Evolutionary conservation across 1,140 invertebrate genomes (phyloP).

Genomic region (Calephelis nemesis): DNA sequence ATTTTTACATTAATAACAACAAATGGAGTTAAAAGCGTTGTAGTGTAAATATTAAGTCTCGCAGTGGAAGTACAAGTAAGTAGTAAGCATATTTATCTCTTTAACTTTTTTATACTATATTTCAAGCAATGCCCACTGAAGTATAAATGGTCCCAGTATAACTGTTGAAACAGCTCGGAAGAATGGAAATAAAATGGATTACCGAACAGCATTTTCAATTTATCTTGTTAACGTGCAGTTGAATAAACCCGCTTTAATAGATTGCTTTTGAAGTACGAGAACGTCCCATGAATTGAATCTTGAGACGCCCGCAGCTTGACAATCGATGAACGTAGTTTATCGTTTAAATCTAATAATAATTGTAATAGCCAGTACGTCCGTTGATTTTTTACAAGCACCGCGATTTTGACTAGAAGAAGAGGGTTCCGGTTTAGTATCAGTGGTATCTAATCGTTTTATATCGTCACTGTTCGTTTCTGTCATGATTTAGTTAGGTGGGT

Average conservation of each 20-base stretch:
- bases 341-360: not conserved
- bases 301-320: slow-evolving; percentile 27
- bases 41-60: too few relatives aligned
- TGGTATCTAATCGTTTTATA: too few relatives aligned
- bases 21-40: too few relatives aligned
- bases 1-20: too few relatives aligned
- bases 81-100: too few relatives aligned
- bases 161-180: not conserved
- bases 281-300: slow-evolving; percentile 20
- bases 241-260: slow-evolving; percentile 13
- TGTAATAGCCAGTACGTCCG: not conserved
- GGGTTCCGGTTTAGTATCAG: too few relatives aligned
- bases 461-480: too few relatives aligned
- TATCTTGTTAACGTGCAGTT: slow-evolving; percentile 12
- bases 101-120: too few relatives aligned
- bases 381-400: too few relatives aligned
- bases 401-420: too few relatives aligned
- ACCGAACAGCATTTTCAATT: slow-evolving; percentile 9
- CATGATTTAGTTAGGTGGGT: too few relatives aligned
- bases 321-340: slow-evolving; percentile 9
- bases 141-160: not conserved
- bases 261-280: slow-evolving; percentile 11
- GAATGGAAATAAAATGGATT: slow-evolving; percentile 13
- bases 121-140: not conserved
- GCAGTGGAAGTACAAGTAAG: too few relatives aligned